Evolutionary conservation across 1,140 invertebrate species (phyloP).

Genomic region (Eurosta solidaginis): DNA sequence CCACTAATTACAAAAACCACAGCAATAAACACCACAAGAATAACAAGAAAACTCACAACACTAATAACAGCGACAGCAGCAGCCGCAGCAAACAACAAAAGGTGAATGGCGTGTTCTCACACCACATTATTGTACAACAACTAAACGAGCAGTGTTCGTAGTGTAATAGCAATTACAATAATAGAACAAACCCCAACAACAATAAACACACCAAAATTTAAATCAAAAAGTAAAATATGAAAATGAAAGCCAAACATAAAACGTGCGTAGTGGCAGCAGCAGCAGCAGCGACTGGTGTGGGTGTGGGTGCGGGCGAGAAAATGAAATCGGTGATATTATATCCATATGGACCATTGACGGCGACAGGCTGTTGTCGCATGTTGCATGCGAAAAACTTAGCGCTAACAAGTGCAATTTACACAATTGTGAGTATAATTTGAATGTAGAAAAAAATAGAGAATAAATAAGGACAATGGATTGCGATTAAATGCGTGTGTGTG

Average conservation of each 20-base stretch:
- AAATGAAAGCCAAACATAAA: slow-evolving; percentile 39
- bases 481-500: background rate
- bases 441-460: background rate
- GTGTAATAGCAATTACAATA: background rate
- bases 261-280: slow-evolving; percentile 41
- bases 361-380: slow-evolving; percentile 64
- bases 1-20: too few relatives aligned
- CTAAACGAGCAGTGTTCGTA: background rate
- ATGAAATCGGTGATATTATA: slow-evolving; percentile 64
- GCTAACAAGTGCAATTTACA: slow-evolving; percentile 69
- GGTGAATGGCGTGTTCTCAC: too few relatives aligned
- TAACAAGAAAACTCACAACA: too few relatives aligned
- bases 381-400: slow-evolving; percentile 70
- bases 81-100: too few relatives aligned
- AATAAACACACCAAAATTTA: background rate
- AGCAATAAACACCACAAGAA: too few relatives aligned
- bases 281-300: slow-evolving; percentile 36
- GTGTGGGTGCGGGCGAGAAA: slow-evolving; percentile 42
- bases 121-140: background rate
- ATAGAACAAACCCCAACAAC: background rate
- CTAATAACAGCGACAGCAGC: too few relatives aligned
- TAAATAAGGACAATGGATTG: background rate
- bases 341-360: slow-evolving; percentile 61
- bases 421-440: slow-evolving; percentile 64
- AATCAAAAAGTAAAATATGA: background rate